phyloP scores from a whole-genome alignment of 2,888 invertebrate genomes.

The Sesamia inferens region DNA sequence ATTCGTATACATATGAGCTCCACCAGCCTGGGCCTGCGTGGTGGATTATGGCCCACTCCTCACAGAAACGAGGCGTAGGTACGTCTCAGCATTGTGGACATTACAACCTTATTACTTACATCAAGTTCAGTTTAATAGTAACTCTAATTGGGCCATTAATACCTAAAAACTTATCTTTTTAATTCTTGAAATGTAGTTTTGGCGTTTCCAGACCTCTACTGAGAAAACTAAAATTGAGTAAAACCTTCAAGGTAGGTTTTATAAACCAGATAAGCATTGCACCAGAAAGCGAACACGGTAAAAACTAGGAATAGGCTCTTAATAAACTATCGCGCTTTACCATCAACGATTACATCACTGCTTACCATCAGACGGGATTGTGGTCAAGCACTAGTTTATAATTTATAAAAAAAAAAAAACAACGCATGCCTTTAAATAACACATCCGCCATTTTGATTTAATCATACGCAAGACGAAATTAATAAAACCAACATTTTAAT shows the following conservation, averaged over 20 bases:
- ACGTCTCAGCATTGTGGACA: fast-evolving
- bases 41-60: neutral
- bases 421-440: neutral
- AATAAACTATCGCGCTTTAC: no score
- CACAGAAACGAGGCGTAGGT: neutral
- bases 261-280: no score
- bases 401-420: neutral
- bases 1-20: neutral
- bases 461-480: neutral
- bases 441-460: constrained; percentile 40
- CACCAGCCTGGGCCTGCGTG: neutral
- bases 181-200: neutral
- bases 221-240: no score
- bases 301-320: no score
- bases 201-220: neutral
- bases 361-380: no score
- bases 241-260: no score
- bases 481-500: constrained; percentile 14
- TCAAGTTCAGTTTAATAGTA: neutral
- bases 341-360: no score
- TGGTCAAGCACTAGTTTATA: no score
- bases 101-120: neutral
- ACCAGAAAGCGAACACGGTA: no score
- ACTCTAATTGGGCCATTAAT: neutral
- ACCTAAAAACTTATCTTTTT: neutral